Evolutionary conservation across 2,113 vertebrate genomes (phyloP).

Genomic region (Peromyscus polionotus): DNA sequence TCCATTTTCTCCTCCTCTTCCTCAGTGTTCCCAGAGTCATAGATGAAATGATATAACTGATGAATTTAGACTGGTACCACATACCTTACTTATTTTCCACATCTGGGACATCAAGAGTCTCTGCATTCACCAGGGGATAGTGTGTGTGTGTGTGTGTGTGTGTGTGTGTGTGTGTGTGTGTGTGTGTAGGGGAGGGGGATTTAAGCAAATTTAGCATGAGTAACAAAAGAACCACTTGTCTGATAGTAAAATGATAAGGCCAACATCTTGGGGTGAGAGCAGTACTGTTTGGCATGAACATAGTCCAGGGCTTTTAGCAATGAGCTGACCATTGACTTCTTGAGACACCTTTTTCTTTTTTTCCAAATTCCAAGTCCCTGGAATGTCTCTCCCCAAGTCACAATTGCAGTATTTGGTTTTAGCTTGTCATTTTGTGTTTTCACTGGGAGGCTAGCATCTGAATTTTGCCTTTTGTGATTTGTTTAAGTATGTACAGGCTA

Average conservation of each 20-base stretch:
- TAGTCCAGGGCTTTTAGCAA: background rate
- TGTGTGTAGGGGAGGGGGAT: too few species aligned
- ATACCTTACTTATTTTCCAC: too few species aligned
- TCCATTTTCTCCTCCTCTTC: too few species aligned
- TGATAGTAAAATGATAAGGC: background rate
- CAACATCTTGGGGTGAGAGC: background rate
- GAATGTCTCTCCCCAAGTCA: background rate
- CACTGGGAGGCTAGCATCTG: background rate
- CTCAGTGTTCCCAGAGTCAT: too few species aligned
- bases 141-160: too few species aligned
- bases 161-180: too few species aligned
- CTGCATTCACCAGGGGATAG: too few species aligned
- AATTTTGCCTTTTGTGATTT: background rate
- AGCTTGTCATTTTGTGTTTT: too few species aligned
- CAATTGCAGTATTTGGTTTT: background rate
- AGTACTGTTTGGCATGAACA: background rate
- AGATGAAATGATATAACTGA: too few species aligned
- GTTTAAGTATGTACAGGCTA: background rate
- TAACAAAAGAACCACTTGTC: background rate
- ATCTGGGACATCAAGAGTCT: too few species aligned
- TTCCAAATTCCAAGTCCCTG: background rate
- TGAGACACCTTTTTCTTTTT: background rate
- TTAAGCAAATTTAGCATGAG: too few species aligned
- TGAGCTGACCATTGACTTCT: background rate
- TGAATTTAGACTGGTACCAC: too few species aligned